Percentiles rank a stretch among this genome's conserved stretches.
Conservation (phyloP, 2,888 invertebrate species). For the Phasia obesa region DNA sequence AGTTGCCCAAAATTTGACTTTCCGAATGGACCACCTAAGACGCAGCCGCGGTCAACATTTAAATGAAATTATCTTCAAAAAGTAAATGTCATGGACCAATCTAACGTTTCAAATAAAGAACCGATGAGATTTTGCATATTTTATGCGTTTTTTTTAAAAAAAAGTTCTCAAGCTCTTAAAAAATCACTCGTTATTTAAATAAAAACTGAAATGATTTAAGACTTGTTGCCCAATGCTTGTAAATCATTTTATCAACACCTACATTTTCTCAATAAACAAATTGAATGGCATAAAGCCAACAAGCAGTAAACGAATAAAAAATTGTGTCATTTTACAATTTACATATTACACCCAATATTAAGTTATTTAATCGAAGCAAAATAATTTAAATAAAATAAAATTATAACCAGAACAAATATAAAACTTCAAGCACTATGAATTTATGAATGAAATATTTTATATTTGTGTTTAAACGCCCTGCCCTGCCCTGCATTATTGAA, state of each 20-base stretch:
- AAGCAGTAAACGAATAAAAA: background rate
- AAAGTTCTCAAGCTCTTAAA: too few species aligned
- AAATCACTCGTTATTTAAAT: background rate
- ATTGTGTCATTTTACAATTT: conserved; percentile 49
- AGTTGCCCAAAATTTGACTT: too few species aligned
- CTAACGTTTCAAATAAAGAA: too few species aligned
- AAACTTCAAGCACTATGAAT: too few species aligned
- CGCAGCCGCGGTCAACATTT: too few species aligned
- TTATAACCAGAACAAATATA: background rate
- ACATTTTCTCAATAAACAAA: conserved; percentile 36
- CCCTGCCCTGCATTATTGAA: too few species aligned
- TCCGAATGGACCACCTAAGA: too few species aligned
- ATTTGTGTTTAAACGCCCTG: background rate
- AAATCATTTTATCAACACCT: conserved; percentile 69
- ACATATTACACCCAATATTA: conserved; percentile 66
- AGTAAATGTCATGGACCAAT: too few species aligned
- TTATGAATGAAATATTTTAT: conserved; percentile 34
- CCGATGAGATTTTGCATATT: too few species aligned
- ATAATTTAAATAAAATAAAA: conserved; percentile 12
- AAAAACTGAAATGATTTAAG: conserved; percentile 49
- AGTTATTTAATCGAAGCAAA: conserved; percentile 53
- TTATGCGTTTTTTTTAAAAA: too few species aligned
- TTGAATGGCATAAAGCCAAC: background rate
- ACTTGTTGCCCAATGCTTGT: conserved; percentile 66
- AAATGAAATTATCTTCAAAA: too few species aligned